A percentile compares a stretch with the other conserved stretches of the same genome.
Evolutionary conservation across 2,113 vertebrate species (phyloP).

Genomic region (Balaeniceps rex): DNA sequence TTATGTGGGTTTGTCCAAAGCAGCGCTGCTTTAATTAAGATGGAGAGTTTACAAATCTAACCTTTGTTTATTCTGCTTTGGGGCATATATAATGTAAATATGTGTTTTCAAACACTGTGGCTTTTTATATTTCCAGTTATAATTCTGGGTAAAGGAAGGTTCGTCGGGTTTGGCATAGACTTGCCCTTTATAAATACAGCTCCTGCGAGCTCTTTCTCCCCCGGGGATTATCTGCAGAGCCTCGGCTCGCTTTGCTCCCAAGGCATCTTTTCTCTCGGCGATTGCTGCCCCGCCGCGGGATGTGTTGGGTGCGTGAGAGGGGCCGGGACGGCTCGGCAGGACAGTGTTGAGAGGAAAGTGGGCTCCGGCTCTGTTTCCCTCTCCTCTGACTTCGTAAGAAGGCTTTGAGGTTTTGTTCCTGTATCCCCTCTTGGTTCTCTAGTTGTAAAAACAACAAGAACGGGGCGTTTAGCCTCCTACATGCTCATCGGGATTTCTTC

Average conservation of each 20-base stretch:
- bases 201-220: not conserved
- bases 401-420: not conserved
- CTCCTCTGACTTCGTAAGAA: not conserved
- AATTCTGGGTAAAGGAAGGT: constrained; percentile 21
- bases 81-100: constrained; percentile 57
- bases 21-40: constrained; percentile 12
- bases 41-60: constrained; percentile 28
- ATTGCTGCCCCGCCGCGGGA: not conserved
- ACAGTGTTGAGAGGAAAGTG: accelerated
- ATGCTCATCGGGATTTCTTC: constrained; percentile 14
- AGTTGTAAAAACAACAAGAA: not conserved
- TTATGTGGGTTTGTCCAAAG: constrained; percentile 38
- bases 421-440: not conserved
- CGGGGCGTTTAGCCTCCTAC: not conserved
- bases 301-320: accelerated
- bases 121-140: constrained; percentile 47
- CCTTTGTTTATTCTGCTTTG: constrained; percentile 55
- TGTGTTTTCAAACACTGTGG: constrained; percentile 22
- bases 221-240: not conserved
- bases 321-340: not conserved
- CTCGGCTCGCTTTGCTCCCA: not conserved
- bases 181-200: not conserved
- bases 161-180: constrained; percentile 6
- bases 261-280: not conserved
- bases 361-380: not conserved